phyloP scores from a whole-genome alignment of 1,140 invertebrate genomes.

The Tetranychus urticae region DNA sequence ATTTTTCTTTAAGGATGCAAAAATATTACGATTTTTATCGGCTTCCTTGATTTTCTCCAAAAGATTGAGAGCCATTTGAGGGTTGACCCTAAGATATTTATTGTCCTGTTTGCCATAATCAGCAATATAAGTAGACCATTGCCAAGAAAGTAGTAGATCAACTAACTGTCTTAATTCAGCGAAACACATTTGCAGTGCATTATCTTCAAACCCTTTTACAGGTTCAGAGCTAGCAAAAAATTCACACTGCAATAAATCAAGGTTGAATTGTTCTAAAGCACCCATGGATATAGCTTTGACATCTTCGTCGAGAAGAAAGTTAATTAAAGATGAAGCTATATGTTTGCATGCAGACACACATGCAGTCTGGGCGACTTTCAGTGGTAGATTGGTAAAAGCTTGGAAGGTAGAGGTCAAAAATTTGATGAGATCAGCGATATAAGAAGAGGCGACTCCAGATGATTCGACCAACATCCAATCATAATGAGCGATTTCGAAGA shows the following conservation, averaged over 20 bases:
- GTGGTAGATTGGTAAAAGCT: slow-evolving; percentile 73
- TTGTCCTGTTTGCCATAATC: slow-evolving; percentile 77
- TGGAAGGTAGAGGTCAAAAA: slow-evolving; percentile 77
- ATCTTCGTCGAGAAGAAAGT: slow-evolving; percentile 48
- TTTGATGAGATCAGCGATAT: slow-evolving; percentile 80
- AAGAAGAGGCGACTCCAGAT: slow-evolving; percentile 70
- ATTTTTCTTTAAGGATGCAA: slow-evolving; percentile 78
- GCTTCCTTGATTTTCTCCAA: slow-evolving; percentile 90
- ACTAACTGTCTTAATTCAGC: slow-evolving; percentile 54
- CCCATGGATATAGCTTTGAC: slow-evolving; percentile 75
- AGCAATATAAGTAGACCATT: slow-evolving; percentile 93
- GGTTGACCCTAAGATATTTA: slow-evolving; percentile 76
- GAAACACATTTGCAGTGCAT: slow-evolving; percentile 64
- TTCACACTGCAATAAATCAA: slow-evolving; percentile 94
- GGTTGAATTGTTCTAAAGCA: slow-evolving; percentile 81
- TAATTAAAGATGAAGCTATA: slow-evolving; percentile 58
- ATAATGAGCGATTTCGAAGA: slow-evolving; percentile 76
- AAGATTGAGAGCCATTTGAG: slow-evolving; percentile 62
- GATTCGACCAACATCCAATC: slow-evolving; percentile 81
- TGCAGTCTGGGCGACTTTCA: slow-evolving; percentile 65
- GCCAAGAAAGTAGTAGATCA: slow-evolving; percentile 78
- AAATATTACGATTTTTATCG: slow-evolving; percentile 75
- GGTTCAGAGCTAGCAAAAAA: slow-evolving; percentile 79
- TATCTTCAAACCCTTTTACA: slow-evolving; percentile 58
- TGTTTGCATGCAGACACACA: slow-evolving; percentile 76